Evolutionary conservation across 1,140 invertebrate genomes (phyloP).

Genomic region (Drosophila lacertosa): DNA sequence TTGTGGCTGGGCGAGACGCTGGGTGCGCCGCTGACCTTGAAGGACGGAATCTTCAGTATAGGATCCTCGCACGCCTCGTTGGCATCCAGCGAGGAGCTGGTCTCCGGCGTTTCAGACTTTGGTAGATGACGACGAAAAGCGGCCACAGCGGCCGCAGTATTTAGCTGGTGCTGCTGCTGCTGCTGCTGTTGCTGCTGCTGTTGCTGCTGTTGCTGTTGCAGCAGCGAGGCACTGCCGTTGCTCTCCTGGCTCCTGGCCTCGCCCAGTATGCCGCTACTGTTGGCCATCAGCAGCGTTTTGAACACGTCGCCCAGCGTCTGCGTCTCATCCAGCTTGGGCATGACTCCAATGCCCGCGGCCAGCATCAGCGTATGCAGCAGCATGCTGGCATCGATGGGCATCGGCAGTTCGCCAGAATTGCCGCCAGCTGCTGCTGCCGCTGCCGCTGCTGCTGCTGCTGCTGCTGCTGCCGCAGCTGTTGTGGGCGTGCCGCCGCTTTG

Average conservation of each 20-base stretch:
- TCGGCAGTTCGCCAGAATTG: conserved; percentile 20
- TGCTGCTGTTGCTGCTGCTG: conserved; percentile 65
- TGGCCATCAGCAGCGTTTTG: conserved; percentile 85
- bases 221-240: too few relatives aligned
- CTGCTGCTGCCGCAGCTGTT: conserved; percentile 55
- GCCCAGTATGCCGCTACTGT: conserved; percentile 41
- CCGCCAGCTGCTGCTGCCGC: conserved; percentile 40
- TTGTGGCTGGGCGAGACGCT: conserved; percentile 83
- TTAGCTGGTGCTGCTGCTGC: conserved; percentile 61
- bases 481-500: conserved; percentile 44
- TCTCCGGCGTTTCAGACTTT: conserved; percentile 83
- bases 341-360: conserved; percentile 52
- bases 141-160: conserved; percentile 41
- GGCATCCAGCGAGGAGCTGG: conserved; percentile 80
- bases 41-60: conserved; percentile 96
- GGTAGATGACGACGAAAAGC: conserved; percentile 73
- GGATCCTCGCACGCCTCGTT: conserved; percentile 86
- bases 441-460: background rate
- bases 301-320: conserved; percentile 86
- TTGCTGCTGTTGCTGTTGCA: too few relatives aligned
- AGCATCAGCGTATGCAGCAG: conserved; percentile 76
- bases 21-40: conserved; percentile 88
- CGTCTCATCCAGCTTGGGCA: conserved; percentile 73
- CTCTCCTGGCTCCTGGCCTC: conserved; percentile 62
- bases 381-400: conserved; percentile 82